These are phyloP conservation scores for Drosophila percnosoma DNA, from an alignment of 2,888 invertebrate species.

Conservation along the genomic window DNA sequence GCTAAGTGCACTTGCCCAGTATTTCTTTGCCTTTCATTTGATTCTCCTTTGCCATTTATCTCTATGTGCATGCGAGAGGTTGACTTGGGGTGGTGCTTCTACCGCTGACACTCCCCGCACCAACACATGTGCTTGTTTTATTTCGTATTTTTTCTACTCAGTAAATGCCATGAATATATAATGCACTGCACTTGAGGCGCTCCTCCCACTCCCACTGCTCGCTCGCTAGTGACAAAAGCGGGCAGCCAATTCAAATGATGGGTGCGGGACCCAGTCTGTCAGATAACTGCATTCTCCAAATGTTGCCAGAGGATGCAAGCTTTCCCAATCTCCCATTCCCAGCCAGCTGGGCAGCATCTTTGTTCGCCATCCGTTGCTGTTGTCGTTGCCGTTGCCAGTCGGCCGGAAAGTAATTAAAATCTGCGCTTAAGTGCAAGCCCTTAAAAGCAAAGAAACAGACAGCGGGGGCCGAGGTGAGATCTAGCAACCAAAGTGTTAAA, in stretches of 20 bases:
- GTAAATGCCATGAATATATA: conserved; percentile 73
- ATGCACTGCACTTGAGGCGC: conserved; percentile 76
- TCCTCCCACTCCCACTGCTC: conserved; percentile 13
- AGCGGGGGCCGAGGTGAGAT: background rate
- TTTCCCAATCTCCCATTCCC: background rate
- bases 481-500: conserved; percentile 47
- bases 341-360: conserved; percentile 38
- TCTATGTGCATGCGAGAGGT: conserved; percentile 1
- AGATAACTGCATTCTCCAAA: conserved; percentile 76
- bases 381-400: conserved; percentile 62
- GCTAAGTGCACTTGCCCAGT: conserved; percentile 79
- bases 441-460: conserved; percentile 47
- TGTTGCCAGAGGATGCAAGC: conserved; percentile 58
- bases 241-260: conserved; percentile 71
- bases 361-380: conserved; percentile 59
- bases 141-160: conserved; percentile 24
- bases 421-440: conserved; percentile 77
- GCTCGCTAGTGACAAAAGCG: conserved; percentile 58
- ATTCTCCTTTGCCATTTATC: conserved; percentile 50
- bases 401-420: conserved; percentile 78
- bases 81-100: conserved; percentile 9
- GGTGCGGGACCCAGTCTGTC: conserved; percentile 27
- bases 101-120: conserved; percentile 11
- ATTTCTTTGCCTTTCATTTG: conserved; percentile 65
- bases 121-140: conserved; percentile 27